Conservation (phyloP, 2,797 vertebrate species). For the Girardinus metallicus region DNA sequence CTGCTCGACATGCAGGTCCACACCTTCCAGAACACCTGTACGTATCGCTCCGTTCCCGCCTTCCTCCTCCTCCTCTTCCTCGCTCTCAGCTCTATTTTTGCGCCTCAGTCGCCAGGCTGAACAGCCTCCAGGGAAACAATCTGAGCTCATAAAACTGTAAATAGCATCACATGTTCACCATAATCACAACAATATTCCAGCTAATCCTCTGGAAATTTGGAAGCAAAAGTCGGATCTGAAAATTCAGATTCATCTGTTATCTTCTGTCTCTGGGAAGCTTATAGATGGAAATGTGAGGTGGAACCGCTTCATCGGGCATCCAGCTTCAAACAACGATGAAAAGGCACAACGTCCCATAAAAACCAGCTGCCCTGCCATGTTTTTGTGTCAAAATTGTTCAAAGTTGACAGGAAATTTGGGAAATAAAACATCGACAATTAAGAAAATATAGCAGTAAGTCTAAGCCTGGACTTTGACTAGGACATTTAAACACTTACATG, state of each 20-base stretch:
- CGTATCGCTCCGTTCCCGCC: constrained; percentile 64
- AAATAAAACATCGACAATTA: too few species aligned
- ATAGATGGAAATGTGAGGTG: too few species aligned
- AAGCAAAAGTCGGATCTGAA: too few species aligned
- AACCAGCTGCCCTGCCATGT: too few species aligned
- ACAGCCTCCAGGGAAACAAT: background rate
- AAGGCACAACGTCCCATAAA: too few species aligned
- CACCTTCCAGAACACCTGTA: constrained; percentile 95
- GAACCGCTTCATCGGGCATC: too few species aligned
- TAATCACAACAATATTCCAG: background rate
- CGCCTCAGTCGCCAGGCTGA: constrained; percentile 14
- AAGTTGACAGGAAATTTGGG: too few species aligned
- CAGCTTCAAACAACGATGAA: too few species aligned
- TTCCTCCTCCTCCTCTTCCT: constrained; percentile 10
- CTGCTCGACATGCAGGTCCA: constrained; percentile 95
- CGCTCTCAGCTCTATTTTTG: constrained; percentile 38
- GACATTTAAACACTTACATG: too few species aligned
- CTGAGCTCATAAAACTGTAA: background rate
- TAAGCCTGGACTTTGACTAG: too few species aligned
- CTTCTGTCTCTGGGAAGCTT: background rate
- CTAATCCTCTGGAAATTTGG: background rate
- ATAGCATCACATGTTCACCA: background rate
- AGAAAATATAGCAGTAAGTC: too few species aligned
- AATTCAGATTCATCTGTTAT: background rate
- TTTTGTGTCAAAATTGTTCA: too few species aligned